A percentile compares a stretch with the other conserved stretches of the same genome.
Evolutionary conservation across 2,888 invertebrate genomes (phyloP).

Genomic region (Crioceris asparagi): DNA sequence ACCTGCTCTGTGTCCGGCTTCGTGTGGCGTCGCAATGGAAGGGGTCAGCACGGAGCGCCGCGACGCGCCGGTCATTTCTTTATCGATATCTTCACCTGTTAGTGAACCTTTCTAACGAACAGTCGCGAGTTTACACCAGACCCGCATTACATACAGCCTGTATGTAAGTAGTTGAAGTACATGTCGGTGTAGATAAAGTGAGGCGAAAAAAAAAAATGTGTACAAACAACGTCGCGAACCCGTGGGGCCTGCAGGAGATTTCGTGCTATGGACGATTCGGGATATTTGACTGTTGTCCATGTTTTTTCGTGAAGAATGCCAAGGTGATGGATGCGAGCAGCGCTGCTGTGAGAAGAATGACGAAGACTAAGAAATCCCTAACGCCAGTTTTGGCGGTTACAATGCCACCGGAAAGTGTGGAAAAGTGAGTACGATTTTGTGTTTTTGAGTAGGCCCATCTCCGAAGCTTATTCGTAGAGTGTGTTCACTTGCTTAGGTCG

Average conservation of each 20-base stretch:
- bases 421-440: too few relatives aligned
- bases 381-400: slow-evolving; percentile 32
- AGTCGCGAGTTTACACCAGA: too few relatives aligned
- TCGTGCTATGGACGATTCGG: slow-evolving; percentile 8
- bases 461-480: too few relatives aligned
- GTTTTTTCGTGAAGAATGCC: slow-evolving; percentile 17
- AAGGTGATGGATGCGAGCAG: slow-evolving; percentile 20
- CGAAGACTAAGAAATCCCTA: slow-evolving; percentile 13
- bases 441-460: too few relatives aligned
- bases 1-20: slow-evolving; percentile 11
- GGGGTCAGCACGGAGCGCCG: too few relatives aligned
- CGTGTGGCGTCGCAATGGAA: slow-evolving; percentile 16
- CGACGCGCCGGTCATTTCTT: slow-evolving; percentile 27
- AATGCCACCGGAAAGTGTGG: slow-evolving; percentile 22
- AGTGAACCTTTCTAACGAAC: too few relatives aligned
- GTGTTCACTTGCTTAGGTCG: too few relatives aligned
- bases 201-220: too few relatives aligned
- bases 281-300: slow-evolving; percentile 20
- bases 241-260: slow-evolving; percentile 24
- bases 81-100: slow-evolving; percentile 28
- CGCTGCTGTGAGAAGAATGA: too few relatives aligned
- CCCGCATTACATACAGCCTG: too few relatives aligned
- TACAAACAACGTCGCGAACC: slow-evolving; percentile 19
- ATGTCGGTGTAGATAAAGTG: too few relatives aligned
- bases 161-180: too few relatives aligned